Evolutionary conservation across 2,888 invertebrate species (phyloP).

Genomic region (Heliconius ethilla): DNA sequence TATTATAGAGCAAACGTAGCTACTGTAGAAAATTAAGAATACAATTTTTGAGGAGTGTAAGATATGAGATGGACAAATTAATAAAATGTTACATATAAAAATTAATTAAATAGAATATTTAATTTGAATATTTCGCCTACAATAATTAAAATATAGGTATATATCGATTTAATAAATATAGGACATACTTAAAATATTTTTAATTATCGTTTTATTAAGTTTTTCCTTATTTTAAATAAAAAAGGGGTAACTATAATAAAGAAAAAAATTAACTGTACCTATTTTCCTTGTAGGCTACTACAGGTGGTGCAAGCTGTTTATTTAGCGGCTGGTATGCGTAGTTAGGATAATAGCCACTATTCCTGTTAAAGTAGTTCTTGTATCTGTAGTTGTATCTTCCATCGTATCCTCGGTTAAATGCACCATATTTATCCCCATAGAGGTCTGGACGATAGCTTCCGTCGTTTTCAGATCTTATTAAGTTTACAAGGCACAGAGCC

Average conservation of each 20-base stretch:
- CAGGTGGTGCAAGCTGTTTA: slow-evolving; percentile 61
- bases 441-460: slow-evolving; percentile 74
- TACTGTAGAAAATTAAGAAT: background rate
- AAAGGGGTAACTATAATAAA: no score
- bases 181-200: no score
- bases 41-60: background rate
- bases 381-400: slow-evolving; percentile 55
- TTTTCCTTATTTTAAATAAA: no score
- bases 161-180: no score
- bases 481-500: slow-evolving; percentile 40
- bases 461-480: slow-evolving; percentile 60
- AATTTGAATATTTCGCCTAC: no score
- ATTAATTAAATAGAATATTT: no score
- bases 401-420: slow-evolving; percentile 52
- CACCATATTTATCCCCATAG: slow-evolving; percentile 64
- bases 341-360: slow-evolving; percentile 54
- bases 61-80: background rate
- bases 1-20: background rate
- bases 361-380: slow-evolving; percentile 52
- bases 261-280: slow-evolving; percentile 27
- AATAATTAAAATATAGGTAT: no score
- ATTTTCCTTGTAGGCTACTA: slow-evolving; percentile 56
- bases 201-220: no score
- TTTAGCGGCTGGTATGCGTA: slow-evolving; percentile 57
- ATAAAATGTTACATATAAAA: no score